Base-by-base conservation (phyloP, 2,888 invertebrate genomes). In the Hydrotaea diabolus region DNA sequence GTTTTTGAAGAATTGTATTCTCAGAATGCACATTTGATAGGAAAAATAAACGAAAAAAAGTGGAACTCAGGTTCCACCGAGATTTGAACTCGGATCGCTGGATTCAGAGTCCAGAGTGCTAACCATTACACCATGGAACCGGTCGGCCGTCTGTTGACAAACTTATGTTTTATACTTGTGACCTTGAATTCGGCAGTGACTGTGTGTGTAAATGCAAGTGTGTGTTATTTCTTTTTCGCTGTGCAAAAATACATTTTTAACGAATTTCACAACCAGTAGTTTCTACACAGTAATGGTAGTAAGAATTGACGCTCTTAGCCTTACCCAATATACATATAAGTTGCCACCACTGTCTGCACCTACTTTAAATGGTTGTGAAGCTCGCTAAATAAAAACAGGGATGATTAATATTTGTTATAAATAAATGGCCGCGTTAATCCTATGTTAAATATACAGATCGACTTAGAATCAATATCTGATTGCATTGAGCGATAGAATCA, bases 31-130 rank as follows among this genome's bases (percentile, higher is more conserved):
- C n/a, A n/a, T n/a, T n/a, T n/a, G n/a, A 31, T 4, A 31, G 31
- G 31, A 31, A 31, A 31, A 31, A 53, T 11, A 8, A 39, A 39
- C 39, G 7, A 39, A 39, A 39, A 13, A 13, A 13, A 11, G 9
- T 4, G 39, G 9, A 39, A 11, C 13, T 39, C 46, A 90, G 90
- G 90, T 90, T 88, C 90, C 90, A 90, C 90, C 90, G 90, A 90
- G 90, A 90, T 86, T 90, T 89, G 90, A 90, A 90, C 90, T 90
- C 90, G 89, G 90, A 90, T 90, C 90, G 90, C 90, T 90, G 90
- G 90, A 90, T 90, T 90, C 90, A 90, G 89, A 90, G 90, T 90
- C 90, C 90, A 90, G 90, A 90, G 90, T 90, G 90, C 90, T 90
- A 89, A 90, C 90, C 90, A 90, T 90, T 90, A 90, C 90, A 90